Conservation (phyloP, 2,797 vertebrate species). For the Etheostoma perlongum region DNA sequence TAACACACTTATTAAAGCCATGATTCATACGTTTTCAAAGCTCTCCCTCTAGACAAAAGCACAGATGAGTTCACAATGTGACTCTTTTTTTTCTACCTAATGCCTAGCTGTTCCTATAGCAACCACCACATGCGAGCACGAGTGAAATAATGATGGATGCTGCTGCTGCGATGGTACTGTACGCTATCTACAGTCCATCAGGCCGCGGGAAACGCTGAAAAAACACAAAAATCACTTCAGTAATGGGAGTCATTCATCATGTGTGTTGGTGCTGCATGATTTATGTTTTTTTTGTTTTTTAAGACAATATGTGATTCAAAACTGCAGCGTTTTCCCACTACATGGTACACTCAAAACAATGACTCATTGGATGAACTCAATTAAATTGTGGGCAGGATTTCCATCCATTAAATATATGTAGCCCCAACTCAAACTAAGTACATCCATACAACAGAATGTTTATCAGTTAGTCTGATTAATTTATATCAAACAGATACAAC, state of each 20-base stretch:
- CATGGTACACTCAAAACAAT: too few relatives aligned
- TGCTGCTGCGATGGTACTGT: neutral
- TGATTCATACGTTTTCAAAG: neutral
- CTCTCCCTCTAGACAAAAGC: neutral
- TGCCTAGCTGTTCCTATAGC: conserved; percentile 61
- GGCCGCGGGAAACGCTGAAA: conserved; percentile 3
- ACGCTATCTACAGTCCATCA: neutral
- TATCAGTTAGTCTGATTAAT: too few relatives aligned
- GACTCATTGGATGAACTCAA: too few relatives aligned
- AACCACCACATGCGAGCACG: conserved; percentile 40
- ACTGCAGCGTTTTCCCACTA: neutral
- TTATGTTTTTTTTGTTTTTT: conserved; percentile 21
- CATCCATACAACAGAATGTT: too few relatives aligned
- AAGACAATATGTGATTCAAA: conserved; percentile 9
- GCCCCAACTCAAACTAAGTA: too few relatives aligned
- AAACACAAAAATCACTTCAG: neutral
- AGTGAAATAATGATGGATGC: conserved; percentile 15
- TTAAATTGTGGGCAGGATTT: too few relatives aligned
- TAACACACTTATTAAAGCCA: neutral
- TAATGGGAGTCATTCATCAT: conserved; percentile 24
- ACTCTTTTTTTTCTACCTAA: neutral
- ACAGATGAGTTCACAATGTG: neutral
- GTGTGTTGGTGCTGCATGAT: conserved; percentile 22
- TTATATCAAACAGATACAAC: too few relatives aligned
- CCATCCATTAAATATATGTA: too few relatives aligned